Evolutionary conservation across 2,113 vertebrate species (phyloP).

Genomic region (Hylia prasina): DNA sequence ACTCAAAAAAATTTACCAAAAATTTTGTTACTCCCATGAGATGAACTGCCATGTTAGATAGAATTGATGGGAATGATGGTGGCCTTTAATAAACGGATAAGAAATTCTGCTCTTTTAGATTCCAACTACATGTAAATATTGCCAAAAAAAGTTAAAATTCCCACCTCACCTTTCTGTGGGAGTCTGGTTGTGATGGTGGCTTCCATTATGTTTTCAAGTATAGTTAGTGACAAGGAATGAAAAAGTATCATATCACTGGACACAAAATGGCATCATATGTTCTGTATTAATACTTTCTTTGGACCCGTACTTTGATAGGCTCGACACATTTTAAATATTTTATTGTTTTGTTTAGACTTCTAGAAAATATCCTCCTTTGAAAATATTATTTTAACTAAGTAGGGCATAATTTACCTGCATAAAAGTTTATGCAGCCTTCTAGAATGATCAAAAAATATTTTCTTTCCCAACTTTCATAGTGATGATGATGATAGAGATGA

Average conservation of each 20-base stretch:
- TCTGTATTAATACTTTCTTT: neutral
- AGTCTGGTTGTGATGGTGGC: neutral
- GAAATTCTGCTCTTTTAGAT: neutral
- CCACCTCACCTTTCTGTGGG: fast-evolving
- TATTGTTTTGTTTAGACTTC: neutral
- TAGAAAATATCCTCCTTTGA: neutral
- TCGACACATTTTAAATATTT: neutral
- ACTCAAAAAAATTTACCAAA: neutral
- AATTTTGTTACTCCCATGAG: neutral
- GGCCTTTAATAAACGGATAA: neutral
- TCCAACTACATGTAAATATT: neutral
- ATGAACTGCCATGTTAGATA: neutral
- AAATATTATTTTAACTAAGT: neutral
- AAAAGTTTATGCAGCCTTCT: neutral
- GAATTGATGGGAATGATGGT: neutral
- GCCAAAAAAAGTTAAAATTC: neutral
- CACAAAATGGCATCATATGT: neutral
- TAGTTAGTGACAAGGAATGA: neutral
- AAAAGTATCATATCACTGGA: neutral
- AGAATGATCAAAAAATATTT: neutral
- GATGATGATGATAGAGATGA: neutral
- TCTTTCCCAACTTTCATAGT: neutral
- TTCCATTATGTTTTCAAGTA: neutral
- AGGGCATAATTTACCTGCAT: neutral
- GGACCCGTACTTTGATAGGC: neutral